phyloP scores from a whole-genome alignment of 2,797 vertebrate species.

The Cossypha polioptera region DNA sequence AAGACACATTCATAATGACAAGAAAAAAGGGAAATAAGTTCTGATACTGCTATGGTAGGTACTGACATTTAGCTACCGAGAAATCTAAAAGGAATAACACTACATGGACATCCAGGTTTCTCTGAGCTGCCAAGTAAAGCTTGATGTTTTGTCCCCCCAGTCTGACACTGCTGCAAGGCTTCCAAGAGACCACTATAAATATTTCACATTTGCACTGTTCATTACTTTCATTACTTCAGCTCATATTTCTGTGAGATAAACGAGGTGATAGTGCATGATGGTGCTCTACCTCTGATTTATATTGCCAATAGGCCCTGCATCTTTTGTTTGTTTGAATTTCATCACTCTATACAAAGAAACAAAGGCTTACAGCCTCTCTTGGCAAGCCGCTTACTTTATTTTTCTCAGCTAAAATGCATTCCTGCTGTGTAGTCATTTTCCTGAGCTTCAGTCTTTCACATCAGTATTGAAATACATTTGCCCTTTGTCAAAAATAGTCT shows the following conservation, averaged over 20 bases:
- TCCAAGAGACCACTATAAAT: background rate
- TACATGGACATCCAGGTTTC: background rate
- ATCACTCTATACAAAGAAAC: background rate
- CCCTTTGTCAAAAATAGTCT: constrained; percentile 35
- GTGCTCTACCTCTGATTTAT: background rate
- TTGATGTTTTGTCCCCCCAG: background rate
- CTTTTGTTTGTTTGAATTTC: background rate
- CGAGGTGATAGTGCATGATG: background rate
- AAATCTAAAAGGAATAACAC: background rate
- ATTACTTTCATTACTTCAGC: constrained; percentile 29
- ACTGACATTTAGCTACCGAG: background rate
- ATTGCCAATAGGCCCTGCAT: background rate
- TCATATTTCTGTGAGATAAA: constrained; percentile 33
- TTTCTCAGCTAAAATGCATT: constrained; percentile 1
- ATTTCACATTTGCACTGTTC: constrained; percentile 23
- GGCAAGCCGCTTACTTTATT: background rate
- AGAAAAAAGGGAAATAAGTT: background rate
- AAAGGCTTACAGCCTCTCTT: background rate
- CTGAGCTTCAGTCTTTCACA: background rate
- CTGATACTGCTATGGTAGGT: background rate
- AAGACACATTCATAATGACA: background rate
- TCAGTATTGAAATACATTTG: constrained; percentile 31
- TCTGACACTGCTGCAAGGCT: background rate
- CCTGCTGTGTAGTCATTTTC: constrained; percentile 17
- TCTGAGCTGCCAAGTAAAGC: background rate